A percentile compares a stretch with the other conserved stretches of the same genome.
Evolutionary conservation across 2,888 invertebrate genomes (phyloP).

Genomic region (Nymphalis polychloros): DNA sequence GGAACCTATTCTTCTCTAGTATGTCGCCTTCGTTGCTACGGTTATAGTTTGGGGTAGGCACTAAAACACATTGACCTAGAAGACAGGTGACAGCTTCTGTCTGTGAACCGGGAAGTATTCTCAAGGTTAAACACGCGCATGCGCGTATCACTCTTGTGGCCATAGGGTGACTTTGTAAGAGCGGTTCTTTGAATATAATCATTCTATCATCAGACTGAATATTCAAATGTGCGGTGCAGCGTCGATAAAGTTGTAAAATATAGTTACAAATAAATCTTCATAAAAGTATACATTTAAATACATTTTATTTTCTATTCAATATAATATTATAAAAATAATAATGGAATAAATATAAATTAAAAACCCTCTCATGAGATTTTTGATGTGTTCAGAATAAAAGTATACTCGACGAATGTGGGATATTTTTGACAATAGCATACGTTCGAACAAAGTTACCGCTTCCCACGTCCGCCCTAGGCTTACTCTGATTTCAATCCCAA

Average conservation of each 20-base stretch:
- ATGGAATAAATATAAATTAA: too few species aligned
- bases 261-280: not conserved
- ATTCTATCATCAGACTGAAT: not conserved
- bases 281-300: too few species aligned
- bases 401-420: not conserved
- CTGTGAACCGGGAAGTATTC: constrained; percentile 76
- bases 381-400: too few species aligned
- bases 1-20: not conserved
- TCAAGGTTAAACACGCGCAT: constrained; percentile 69
- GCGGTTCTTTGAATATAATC: constrained; percentile 1
- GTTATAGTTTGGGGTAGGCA: constrained; percentile 25
- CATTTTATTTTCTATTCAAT: too few species aligned
- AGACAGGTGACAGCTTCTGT: constrained; percentile 61
- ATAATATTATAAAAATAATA: too few species aligned
- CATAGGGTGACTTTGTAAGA: constrained; percentile 53
- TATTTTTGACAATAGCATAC: constrained; percentile 15
- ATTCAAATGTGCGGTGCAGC: not conserved
- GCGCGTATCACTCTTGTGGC: constrained; percentile 49
- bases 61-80: constrained; percentile 68
- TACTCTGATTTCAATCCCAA: constrained; percentile 54
- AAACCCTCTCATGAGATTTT: too few species aligned
- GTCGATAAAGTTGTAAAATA: not conserved
- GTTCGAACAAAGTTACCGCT: constrained; percentile 38
- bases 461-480: constrained; percentile 34
- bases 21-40: constrained; percentile 1